These are phyloP conservation scores for Oceanodroma tethys DNA, from an alignment of 2,113 vertebrate genomes.

Conservation along the genomic window DNA sequence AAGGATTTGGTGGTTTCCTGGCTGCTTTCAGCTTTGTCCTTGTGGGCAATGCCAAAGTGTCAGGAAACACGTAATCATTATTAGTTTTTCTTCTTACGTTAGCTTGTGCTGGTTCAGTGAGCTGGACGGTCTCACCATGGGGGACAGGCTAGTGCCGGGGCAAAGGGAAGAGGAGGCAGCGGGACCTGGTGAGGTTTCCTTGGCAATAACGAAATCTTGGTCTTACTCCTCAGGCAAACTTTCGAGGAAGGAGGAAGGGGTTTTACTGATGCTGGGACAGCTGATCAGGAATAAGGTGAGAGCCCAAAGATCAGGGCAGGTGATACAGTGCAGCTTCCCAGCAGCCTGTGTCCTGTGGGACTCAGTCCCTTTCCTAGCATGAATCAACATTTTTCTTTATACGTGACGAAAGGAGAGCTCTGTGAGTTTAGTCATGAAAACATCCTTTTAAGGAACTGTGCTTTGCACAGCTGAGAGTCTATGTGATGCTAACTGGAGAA, in stretches of 20 bases:
- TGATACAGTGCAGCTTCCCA: background rate
- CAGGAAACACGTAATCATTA: background rate
- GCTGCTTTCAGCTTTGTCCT: background rate
- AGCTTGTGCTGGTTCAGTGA: background rate
- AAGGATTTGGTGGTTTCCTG: background rate
- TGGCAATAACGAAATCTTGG: background rate
- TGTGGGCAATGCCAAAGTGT: background rate
- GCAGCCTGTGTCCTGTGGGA: background rate
- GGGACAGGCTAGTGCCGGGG: background rate
- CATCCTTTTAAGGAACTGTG: background rate
- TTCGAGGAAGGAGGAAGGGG: background rate
- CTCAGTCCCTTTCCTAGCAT: background rate
- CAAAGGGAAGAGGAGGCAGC: background rate
- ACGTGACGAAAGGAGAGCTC: background rate
- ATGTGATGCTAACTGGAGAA: background rate
- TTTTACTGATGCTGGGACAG: background rate
- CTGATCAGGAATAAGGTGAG: background rate
- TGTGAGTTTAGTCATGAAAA: background rate
- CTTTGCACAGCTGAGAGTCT: background rate
- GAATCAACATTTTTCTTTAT: background rate
- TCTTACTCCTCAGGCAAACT: background rate
- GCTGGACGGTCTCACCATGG: fast-evolving
- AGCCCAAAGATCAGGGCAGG: background rate
- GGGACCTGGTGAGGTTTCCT: background rate
- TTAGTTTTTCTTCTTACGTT: background rate